Evolutionary conservation across 2,888 invertebrate genomes (phyloP).

Genomic region (Trisateles emortualis): DNA sequence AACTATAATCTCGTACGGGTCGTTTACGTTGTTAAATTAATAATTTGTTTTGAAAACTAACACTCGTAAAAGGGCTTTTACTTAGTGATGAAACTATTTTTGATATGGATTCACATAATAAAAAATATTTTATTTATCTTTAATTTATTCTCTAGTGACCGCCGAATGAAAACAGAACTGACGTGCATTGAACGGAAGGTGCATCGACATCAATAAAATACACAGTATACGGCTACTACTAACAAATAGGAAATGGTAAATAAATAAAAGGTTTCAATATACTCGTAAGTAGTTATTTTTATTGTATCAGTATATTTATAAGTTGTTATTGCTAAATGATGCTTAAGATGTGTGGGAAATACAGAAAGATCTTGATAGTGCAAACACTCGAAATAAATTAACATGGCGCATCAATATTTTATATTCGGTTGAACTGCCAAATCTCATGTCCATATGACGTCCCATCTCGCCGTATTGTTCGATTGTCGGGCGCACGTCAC

Average conservation of each 20-base stretch:
- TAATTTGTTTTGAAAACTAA: conserved; percentile 47
- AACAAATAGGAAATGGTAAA: neutral
- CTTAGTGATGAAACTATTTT: conserved; percentile 41
- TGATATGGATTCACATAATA: conserved; percentile 38
- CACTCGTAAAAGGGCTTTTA: conserved; percentile 45
- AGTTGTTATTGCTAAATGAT: too few relatives aligned
- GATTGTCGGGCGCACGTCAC: conserved; percentile 49
- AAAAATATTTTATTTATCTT: conserved; percentile 42
- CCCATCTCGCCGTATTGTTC: conserved; percentile 49
- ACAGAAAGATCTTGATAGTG: neutral
- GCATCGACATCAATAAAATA: neutral
- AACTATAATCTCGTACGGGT: conserved; percentile 35
- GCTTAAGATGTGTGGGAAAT: neutral
- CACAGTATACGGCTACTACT: neutral
- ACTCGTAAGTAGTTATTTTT: too few relatives aligned
- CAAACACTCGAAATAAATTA: conserved; percentile 4
- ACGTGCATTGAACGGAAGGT: neutral
- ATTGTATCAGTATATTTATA: too few relatives aligned
- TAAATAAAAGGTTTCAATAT: neutral
- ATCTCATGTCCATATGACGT: conserved; percentile 29
- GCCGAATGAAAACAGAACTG: neutral
- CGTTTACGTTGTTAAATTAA: conserved; percentile 46
- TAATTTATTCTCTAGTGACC: conserved; percentile 29
- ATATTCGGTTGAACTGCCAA: conserved; percentile 22
- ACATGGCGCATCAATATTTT: conserved; percentile 15